phyloP scores from a whole-genome alignment of 1,140 invertebrate species.

The Pseudomyrmex gracilis region DNA sequence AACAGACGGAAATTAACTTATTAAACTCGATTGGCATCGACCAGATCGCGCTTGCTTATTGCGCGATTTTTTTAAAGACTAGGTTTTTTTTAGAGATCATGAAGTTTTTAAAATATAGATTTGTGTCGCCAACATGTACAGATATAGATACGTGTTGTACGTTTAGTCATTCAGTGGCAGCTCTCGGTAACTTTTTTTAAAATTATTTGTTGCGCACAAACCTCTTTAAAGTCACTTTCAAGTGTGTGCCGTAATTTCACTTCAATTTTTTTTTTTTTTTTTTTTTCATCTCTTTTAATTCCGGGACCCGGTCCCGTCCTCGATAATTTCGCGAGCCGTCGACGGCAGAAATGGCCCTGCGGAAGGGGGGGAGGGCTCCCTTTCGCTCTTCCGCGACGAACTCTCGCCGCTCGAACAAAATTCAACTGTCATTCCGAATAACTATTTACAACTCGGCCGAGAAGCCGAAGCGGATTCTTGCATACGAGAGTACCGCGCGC shows the following conservation, averaged over 20 bases:
- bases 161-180: too few species aligned
- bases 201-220: too few species aligned
- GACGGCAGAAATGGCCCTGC: slow-evolving; percentile 3
- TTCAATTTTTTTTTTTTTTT: too few species aligned
- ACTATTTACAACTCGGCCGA: slow-evolving; percentile 80
- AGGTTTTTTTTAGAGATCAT: too few species aligned
- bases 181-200: too few species aligned
- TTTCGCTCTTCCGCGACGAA: slow-evolving; percentile 60
- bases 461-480: slow-evolving; percentile 69
- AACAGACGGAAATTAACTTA: background rate
- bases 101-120: too few species aligned
- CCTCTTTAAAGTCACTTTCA: too few species aligned
- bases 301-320: slow-evolving; percentile 39
- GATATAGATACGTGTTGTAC: too few species aligned
- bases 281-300: background rate
- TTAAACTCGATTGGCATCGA: background rate
- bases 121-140: too few species aligned
- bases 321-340: slow-evolving; percentile 57
- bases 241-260: too few species aligned
- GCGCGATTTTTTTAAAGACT: too few species aligned
- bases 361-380: background rate
- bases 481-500: slow-evolving; percentile 67
- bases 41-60: too few species aligned
- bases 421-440: slow-evolving; percentile 82
- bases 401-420: slow-evolving; percentile 66